Percentiles rank a stretch among this genome's conserved stretches.
phyloP scores from a whole-genome alignment of 2,888 invertebrate species.

The Empis stercorea region DNA sequence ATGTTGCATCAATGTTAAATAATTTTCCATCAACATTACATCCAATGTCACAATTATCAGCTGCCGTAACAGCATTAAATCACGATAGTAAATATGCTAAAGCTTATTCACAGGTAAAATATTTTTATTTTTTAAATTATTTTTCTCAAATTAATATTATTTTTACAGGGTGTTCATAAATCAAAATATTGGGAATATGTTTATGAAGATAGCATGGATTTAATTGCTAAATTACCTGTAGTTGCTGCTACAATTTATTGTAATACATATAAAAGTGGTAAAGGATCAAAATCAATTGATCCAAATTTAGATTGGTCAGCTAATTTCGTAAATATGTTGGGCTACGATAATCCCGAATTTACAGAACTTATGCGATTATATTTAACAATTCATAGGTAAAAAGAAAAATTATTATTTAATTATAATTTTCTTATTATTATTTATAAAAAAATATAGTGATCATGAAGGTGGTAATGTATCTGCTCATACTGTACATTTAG shows the following conservation, averaged over 20 bases:
- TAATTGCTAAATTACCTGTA: conserved; percentile 77
- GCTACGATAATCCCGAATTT: conserved; percentile 58
- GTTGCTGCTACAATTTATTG: conserved; percentile 77
- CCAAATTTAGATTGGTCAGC: conserved; percentile 69
- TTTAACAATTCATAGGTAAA: conserved; percentile 59
- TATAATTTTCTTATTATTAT: too few relatives aligned
- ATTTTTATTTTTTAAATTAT: neutral
- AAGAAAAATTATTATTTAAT: neutral
- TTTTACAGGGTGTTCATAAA: conserved; percentile 50
- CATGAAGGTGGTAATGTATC: conserved; percentile 87
- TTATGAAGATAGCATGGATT: conserved; percentile 76
- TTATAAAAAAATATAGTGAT: too few relatives aligned
- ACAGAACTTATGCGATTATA: conserved; percentile 76
- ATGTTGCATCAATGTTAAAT: conserved; percentile 70
- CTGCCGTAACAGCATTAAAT: conserved; percentile 69
- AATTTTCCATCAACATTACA: conserved; percentile 68
- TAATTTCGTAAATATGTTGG: conserved; percentile 72
- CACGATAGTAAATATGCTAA: conserved; percentile 73
- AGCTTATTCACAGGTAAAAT: conserved; percentile 46
- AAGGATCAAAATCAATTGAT: conserved; percentile 65
- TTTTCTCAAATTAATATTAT: conserved; percentile 12
- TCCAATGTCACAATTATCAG: conserved; percentile 76
- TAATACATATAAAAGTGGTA: conserved; percentile 54
- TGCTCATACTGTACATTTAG: conserved; percentile 78
- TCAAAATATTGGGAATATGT: conserved; percentile 62